Evolutionary conservation across 2,888 invertebrate genomes (phyloP), one percentile per base, ranked within the genome.

Genomic region (Belgica antarctica): DNA sequence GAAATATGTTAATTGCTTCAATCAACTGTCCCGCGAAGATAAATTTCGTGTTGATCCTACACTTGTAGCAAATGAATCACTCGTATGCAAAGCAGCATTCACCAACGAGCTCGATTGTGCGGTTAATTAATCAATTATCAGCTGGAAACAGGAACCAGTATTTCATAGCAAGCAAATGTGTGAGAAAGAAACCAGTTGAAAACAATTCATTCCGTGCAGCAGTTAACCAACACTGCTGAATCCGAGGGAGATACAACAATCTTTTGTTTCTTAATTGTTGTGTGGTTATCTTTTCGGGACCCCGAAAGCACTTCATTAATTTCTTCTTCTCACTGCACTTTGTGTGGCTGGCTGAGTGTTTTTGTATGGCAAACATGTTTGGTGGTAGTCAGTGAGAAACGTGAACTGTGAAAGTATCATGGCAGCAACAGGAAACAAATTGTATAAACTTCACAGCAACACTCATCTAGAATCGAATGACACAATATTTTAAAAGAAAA

Each of bases 61-160:
- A n/a, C n/a, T n/a, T n/a, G n/a, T n/a, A n/a, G n/a, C n/a, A n/a
- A n/a, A n/a, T n/a, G n/a, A n/a, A n/a, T n/a, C n/a, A n/a, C n/a
- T n/a, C n/a, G n/a, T n/a, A n/a, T n/a, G n/a, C n/a, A n/a, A n/a
- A n/a, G n/a, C n/a, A n/a, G n/a, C n/a, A n/a, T 31, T 31, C 31
- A 41, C 12, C 41, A 41, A 41, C 41, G n/a, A 15, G 41, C 15
- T 34, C 34, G 34, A 34, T 7, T 34, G 34, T 34, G 41, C 41
- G 41, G 3, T 41, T 41, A 15, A 10, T 12, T 41, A 66, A 66
- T 66, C 19, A 66, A 28, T 66, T 66, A 66, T 66, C 66, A 66
- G 66, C 66, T 66, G 66, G 52, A 66, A 46, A 66, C 66, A 66
- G 47, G 66, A 66, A 66, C 27, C 28, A 27, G 47, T 19, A 66